These are phyloP conservation scores for Campoletis sonorensis DNA, from an alignment of 1,140 invertebrate genomes.

Conservation along the genomic window DNA sequence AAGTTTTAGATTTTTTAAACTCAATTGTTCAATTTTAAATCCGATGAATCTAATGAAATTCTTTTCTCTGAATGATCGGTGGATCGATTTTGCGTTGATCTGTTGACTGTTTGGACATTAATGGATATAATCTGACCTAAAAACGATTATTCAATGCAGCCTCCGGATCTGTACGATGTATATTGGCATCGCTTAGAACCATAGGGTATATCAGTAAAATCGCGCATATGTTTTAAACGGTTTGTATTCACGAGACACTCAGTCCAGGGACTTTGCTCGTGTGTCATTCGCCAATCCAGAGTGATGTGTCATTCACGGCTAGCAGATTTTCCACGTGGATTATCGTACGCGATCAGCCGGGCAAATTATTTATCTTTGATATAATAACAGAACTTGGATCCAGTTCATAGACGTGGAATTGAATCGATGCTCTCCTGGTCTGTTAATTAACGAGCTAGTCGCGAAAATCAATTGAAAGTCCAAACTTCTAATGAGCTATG, in stretches of 20 bases:
- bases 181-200: not conserved
- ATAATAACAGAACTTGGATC: too few species aligned
- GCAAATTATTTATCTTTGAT: not conserved
- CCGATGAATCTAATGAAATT: too few species aligned
- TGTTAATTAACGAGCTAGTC: too few species aligned
- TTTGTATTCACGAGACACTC: not conserved
- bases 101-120: not conserved
- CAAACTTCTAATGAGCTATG: too few species aligned
- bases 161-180: not conserved
- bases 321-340: conserved; percentile 37
- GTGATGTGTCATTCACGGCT: conserved; percentile 52
- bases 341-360: not conserved
- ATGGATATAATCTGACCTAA: not conserved
- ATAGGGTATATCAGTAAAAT: not conserved
- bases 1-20: too few species aligned
- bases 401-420: too few species aligned
- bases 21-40: too few species aligned
- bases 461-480: too few species aligned
- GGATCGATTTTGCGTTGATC: too few species aligned
- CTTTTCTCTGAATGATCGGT: too few species aligned
- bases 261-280: conserved; percentile 36
- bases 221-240: conserved; percentile 5
- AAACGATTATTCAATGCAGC: not conserved
- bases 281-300: conserved; percentile 51
- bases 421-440: too few species aligned